Evolutionary conservation across 2,797 vertebrate genomes (phyloP), one percentile per base, ranked within the genome.

Genomic region (Podargus strigoides): DNA sequence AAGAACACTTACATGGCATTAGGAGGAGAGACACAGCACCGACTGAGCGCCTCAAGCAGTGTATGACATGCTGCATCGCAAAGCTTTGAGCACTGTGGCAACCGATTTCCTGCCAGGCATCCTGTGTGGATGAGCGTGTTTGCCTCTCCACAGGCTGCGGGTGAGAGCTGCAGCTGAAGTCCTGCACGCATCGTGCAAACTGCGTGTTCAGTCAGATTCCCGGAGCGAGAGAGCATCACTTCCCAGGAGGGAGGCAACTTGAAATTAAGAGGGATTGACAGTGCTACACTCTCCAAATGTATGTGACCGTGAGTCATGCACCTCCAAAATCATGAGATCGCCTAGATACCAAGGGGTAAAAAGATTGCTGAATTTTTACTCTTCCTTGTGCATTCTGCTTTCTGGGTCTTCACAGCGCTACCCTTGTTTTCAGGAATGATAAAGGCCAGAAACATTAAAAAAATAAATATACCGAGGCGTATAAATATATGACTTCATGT

Each of bases 101-200:
- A 80, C 24, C 1, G 6, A 63, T 83, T 87, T 94, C 68, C 91
- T 90, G 80, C 21, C 20, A 13, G 63, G 87, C 90, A 78, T 82
- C 69, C 93, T 52, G 60, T 50, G 56, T 15, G 70, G 69, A 95
- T 3, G 9, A 59, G 59, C 3, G 12, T 37, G 26, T 83, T 66
- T 74, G 58, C 39, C 14, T 46, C 80, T 63, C 69, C 37, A 32
- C 11, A 50, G 41, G 8, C 41, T 7, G 36, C 1, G 17, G 37
- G n/a, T 32, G 21, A 81, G 26, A 85, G 12, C 36, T 49, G 36
- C 22, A 56, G 49, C 58, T 36, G n/a, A 74, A 77, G 76, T 19
- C 27, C 59, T 3, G 4, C 2, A 12, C 47, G 42, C 1, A 2
- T 15, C 3, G 1, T 55, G 36, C 7, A 5, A 30, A 62, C 0